phyloP scores from a whole-genome alignment of 2,113 vertebrate genomes.

The Cettia cetti region DNA sequence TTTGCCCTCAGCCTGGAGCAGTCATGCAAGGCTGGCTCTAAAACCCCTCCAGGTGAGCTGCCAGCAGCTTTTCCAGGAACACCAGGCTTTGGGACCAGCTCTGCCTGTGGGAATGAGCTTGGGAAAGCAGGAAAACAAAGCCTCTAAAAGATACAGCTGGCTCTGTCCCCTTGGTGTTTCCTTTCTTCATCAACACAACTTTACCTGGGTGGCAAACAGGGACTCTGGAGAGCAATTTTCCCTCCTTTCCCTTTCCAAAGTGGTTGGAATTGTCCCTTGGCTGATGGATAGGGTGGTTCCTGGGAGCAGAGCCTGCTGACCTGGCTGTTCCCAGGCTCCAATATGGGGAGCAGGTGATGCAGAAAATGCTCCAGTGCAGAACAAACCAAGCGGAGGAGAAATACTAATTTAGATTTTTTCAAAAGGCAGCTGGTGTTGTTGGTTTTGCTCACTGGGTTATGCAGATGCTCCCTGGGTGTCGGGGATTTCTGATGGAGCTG shows the following conservation, averaged over 20 bases:
- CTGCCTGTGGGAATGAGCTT: not conserved
- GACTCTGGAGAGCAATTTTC: not conserved
- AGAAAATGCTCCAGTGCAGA: not conserved
- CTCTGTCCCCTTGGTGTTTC: not conserved
- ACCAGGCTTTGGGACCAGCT: not conserved
- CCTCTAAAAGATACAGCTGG: not conserved
- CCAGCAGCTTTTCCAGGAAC: not conserved
- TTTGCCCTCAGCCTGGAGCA: not conserved
- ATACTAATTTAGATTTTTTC: not conserved
- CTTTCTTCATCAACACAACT: not conserved
- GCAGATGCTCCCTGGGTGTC: not conserved
- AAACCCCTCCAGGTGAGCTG: not conserved
- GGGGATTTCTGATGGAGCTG: not conserved
- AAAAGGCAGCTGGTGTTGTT: not conserved
- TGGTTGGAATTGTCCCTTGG: accelerated
- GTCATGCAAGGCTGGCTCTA: not conserved
- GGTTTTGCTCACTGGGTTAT: not conserved
- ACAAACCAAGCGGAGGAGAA: not conserved
- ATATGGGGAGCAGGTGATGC: not conserved
- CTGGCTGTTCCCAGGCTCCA: not conserved
- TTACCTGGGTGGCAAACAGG: not conserved
- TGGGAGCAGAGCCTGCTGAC: not conserved
- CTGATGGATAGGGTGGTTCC: not conserved
- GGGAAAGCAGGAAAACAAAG: not conserved
- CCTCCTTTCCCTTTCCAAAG: not conserved